Base-by-base conservation (phyloP, 64 coral and sea anemone species). In the Dendronephthya gigantea region DNA sequence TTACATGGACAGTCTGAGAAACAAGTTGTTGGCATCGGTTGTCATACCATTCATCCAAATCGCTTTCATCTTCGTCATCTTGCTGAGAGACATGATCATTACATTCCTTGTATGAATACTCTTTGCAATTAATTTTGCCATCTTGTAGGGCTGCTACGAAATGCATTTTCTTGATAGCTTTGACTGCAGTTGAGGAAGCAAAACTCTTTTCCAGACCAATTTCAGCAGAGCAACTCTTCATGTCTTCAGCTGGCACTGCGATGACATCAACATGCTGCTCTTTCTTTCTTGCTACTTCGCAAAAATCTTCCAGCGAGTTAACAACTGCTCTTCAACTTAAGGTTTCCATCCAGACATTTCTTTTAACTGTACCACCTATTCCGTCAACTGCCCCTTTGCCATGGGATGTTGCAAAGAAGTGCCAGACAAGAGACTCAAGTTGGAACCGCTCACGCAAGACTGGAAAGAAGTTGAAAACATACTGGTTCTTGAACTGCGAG, bases 301-400 rank as follows among this genome's bases (percentile, higher is more conserved):
- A 70, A 25, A 86, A 86, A 40, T 86, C 35, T 70, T 86, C 13
- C 56, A 86, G 85, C 36, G 85, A 86, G 56, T n/a, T 86, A 47
- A 86, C 58, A 13, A 40, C 85, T 41, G 35, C 85, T 69, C 45
- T 14, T 29, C 85, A 39, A 39, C 62, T 86, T 37, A 75, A 37
- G 55, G 85, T 75, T 86, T 86, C 85, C 85, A 74, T 70, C 85
- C 62, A 86, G 39, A 86, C 36, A 86, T 32, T 72, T 15, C 62
- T 68, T 86, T 72, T 86, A 29, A 86, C 85, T 41, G 62, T 49
- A 41, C 62, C 85, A 41, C 39, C 62, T 41, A 86, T 86, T 12
- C 85, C 85, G 72, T 74, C 85, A 72, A 86, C 34, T 12, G 34
- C 72, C 11, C 72, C 72, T 19, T 79, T 79, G 9, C 31, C 72